phyloP scores from a whole-genome alignment of 53 echinoderm and acorn worm genomes.

The Temnopleurus reevesii region DNA sequence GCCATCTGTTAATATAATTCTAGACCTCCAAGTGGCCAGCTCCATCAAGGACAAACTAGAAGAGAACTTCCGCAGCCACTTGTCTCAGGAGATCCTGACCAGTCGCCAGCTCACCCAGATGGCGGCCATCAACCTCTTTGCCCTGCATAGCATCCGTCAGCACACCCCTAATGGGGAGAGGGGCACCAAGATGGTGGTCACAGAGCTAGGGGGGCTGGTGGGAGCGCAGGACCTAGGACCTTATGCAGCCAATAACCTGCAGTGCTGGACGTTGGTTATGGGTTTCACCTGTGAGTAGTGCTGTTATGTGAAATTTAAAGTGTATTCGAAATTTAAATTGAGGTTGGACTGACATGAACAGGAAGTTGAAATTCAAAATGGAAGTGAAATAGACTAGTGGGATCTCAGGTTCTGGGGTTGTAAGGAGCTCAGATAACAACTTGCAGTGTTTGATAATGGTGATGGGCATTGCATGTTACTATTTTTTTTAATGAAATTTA shows the following conservation, averaged over 20 bases:
- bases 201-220: background rate
- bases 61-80: conserved; percentile 95
- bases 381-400: too few species aligned
- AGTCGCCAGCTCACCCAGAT: conserved; percentile 96
- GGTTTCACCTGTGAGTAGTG: conserved; percentile 79
- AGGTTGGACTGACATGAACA: too few species aligned
- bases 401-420: conserved; percentile 54
- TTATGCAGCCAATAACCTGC: conserved; percentile 73
- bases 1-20: background rate
- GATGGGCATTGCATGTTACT: conserved; percentile 83
- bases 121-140: conserved; percentile 92
- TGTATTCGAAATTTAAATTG: too few species aligned
- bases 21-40: conserved; percentile 94
- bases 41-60: conserved; percentile 96
- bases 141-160: conserved; percentile 75
- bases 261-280: conserved; percentile 87
- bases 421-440: conserved; percentile 71
- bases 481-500: too few species aligned
- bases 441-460: conserved; percentile 82
- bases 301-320: too few species aligned
- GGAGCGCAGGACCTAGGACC: conserved; percentile 57
- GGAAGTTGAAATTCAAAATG: too few species aligned
- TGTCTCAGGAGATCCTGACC: conserved; percentile 91
- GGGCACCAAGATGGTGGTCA: background rate
- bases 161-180: conserved; percentile 57